Evolutionary conservation across 2,888 invertebrate genomes (phyloP).

Genomic region (Meloe dianella): DNA sequence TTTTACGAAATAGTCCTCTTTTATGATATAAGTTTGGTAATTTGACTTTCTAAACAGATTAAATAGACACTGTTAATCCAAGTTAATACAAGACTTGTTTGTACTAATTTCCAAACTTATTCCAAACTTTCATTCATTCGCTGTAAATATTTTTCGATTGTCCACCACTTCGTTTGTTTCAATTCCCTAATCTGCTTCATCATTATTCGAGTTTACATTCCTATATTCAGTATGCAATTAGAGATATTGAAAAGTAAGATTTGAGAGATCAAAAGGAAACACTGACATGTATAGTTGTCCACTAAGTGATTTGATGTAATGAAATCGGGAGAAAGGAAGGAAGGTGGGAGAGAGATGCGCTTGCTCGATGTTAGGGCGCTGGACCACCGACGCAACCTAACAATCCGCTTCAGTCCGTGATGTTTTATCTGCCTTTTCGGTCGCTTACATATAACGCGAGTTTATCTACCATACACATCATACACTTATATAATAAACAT

Average conservation of each 20-base stretch:
- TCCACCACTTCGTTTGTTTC: no score
- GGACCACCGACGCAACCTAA: conserved; percentile 35
- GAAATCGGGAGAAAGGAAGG: conserved; percentile 38
- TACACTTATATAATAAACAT: neutral
- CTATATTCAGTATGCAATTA: conserved; percentile 18
- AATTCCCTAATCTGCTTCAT: no score
- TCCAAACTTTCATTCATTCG: no score
- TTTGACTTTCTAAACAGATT: no score
- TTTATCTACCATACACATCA: neutral
- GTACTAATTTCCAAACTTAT: no score
- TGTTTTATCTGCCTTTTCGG: conserved; percentile 35
- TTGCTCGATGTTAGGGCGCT: conserved; percentile 35
- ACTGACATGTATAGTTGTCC: conserved; percentile 37
- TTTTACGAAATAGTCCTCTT: neutral
- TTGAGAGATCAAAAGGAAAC: conserved; percentile 32
- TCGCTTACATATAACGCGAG: conserved; percentile 15
- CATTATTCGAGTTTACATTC: neutral
- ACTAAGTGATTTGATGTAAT: conserved; percentile 47
- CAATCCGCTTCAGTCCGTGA: conserved; percentile 33
- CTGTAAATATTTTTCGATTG: no score
- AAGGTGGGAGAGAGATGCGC: conserved; percentile 34
- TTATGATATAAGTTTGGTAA: neutral
- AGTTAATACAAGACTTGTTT: no score
- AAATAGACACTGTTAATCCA: no score
- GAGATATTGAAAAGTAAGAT: conserved; percentile 21